These are phyloP conservation scores for Centropus unirufus DNA, from an alignment of 2,113 vertebrate genomes.

Conservation along the genomic window DNA sequence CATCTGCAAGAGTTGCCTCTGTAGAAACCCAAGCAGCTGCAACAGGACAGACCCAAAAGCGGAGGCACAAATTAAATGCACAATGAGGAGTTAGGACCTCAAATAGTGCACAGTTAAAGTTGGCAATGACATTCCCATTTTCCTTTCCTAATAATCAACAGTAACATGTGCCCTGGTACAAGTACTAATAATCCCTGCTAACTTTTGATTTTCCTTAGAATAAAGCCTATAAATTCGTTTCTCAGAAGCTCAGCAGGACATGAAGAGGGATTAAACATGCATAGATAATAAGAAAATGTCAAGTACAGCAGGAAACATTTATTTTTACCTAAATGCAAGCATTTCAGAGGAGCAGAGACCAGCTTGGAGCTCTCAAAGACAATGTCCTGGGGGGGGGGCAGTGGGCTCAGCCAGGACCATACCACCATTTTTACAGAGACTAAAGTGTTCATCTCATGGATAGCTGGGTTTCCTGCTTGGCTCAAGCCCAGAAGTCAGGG, in stretches of 20 bases:
- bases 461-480: neutral
- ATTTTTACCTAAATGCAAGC: neutral
- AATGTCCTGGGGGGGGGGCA: rapidly evolving
- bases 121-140: rapidly evolving
- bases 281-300: neutral
- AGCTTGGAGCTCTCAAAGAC: neutral
- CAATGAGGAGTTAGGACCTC: neutral
- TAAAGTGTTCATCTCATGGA: rapidly evolving
- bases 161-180: neutral
- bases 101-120: neutral
- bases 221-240: conserved; percentile 8
- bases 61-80: rapidly evolving
- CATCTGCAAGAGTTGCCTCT: rapidly evolving
- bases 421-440: rapidly evolving
- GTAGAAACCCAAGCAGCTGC: neutral
- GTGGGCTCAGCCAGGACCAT: neutral
- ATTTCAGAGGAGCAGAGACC: neutral
- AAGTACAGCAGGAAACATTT: neutral
- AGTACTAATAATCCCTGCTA: neutral
- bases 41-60: neutral
- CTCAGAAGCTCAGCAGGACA: neutral
- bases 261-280: neutral
- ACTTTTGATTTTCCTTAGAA: neutral
- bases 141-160: neutral
- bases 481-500: neutral